Percentiles rank a stretch among this genome's conserved stretches.
These are phyloP conservation scores for Aplysia californica DNA, from an alignment of 1,140 invertebrate genomes.

Conservation along the genomic window DNA sequence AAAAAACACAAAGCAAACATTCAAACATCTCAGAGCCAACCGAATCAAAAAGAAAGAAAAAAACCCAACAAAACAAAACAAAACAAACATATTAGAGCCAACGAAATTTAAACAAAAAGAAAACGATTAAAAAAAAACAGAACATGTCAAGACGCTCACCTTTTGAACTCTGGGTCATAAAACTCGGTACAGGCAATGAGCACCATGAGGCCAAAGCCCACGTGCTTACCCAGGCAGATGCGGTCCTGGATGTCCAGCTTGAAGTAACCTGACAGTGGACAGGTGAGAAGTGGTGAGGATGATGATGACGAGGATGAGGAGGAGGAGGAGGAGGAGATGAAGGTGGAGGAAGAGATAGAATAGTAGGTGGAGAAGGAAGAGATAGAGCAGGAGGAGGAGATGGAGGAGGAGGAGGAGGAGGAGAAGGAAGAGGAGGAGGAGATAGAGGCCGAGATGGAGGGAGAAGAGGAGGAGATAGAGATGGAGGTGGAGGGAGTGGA, in stretches of 20 bases:
- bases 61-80: too few relatives aligned
- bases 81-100: too few relatives aligned
- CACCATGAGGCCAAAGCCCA: slow-evolving; percentile 26
- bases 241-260: slow-evolving; percentile 26
- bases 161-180: slow-evolving; percentile 18
- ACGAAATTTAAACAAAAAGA: too few relatives aligned
- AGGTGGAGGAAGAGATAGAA: not conserved
- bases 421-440: not conserved
- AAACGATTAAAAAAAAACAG: too few relatives aligned
- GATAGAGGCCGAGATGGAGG: not conserved
- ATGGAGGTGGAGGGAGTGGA: not conserved
- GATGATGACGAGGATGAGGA: not conserved
- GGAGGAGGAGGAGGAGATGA: not conserved
- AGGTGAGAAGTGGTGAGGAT: not conserved
- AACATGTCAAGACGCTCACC: too few relatives aligned
- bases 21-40: too few relatives aligned
- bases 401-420: not conserved
- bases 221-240: slow-evolving; percentile 24
- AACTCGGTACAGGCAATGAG: slow-evolving; percentile 30
- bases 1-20: too few relatives aligned
- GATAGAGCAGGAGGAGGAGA: not conserved
- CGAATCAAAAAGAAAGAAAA: too few relatives aligned
- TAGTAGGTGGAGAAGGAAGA: not conserved
- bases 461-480: not conserved
- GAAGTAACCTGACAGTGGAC: slow-evolving; percentile 15